Evolutionary conservation across 1,140 invertebrate species (phyloP).

Genomic region (Brachionus rotundiformis): DNA sequence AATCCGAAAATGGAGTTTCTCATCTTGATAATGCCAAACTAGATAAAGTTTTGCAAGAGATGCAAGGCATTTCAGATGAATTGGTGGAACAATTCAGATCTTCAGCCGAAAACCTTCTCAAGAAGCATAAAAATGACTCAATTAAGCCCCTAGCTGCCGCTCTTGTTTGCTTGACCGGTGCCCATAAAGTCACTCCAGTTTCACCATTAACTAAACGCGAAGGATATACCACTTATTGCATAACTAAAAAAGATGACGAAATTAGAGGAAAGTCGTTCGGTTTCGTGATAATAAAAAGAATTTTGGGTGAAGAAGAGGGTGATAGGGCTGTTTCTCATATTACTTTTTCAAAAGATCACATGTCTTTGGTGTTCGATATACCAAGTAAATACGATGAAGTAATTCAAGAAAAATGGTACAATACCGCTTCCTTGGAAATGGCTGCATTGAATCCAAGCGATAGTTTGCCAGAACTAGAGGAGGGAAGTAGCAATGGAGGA

Average conservation of each 20-base stretch:
- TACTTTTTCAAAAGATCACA: slow-evolving; percentile 47
- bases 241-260: slow-evolving; percentile 38
- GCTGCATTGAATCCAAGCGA: neutral
- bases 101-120: neutral
- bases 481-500: neutral
- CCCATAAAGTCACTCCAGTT: slow-evolving; percentile 2
- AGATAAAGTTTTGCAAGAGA: neutral
- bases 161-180: slow-evolving; percentile 19
- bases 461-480: slow-evolving; percentile 21
- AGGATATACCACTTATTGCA: slow-evolving; percentile 46
- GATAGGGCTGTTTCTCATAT: slow-evolving; percentile 39
- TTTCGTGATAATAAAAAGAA: slow-evolving; percentile 50
- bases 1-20: neutral
- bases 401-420: slow-evolving; percentile 48
- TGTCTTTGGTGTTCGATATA: slow-evolving; percentile 24
- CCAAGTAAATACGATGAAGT: slow-evolving; percentile 39
- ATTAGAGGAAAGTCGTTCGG: slow-evolving; percentile 50
- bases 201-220: slow-evolving; percentile 34
- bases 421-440: slow-evolving; percentile 36
- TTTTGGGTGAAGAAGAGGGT: slow-evolving; percentile 47
- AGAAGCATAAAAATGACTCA: slow-evolving; percentile 11
- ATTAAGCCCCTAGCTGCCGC: neutral
- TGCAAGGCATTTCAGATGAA: slow-evolving; percentile 13
- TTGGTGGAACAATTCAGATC: slow-evolving; percentile 32
- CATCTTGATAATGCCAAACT: neutral